Base-by-base conservation (phyloP, 1,140 invertebrate species). In the Heliconius hermathena region DNA sequence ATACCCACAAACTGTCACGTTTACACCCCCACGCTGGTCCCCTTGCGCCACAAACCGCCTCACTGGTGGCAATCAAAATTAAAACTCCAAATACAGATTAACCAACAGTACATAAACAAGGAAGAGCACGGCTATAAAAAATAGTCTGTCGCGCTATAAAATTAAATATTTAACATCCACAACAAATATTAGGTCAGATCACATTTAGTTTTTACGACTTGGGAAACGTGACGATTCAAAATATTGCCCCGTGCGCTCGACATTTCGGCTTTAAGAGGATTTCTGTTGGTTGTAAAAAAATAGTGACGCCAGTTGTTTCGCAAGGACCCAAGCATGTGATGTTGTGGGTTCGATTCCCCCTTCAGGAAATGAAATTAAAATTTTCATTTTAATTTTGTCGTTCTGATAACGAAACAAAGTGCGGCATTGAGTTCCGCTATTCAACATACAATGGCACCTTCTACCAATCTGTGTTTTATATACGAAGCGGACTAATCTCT, bases 181-280 rank as follows among this genome's bases (percentile, higher is more conserved):
- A 22, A 76, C 74, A 80, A 80, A 76, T 80, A 80, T 80, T 76
- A 73, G 79, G 79, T 80, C 79, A 80, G 79, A 73, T 76, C 74
- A 73, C 54, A 80, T 80, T 73, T 80, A 80, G 74, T 76, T 80
- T 80, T 82, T 79, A 82, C 81, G 81, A 83, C 70, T 36, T 77
- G 71, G 71, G 77, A 81, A 81, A 71, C 77, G 77, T 77, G 76
- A 79, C 78, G 54, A 73, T 82, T 79, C 80, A 79, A 82, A 78
- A 78, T 75, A 81, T 80, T 74, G 81, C 70, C 81, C 54, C 74
- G 80, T 80, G 73, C 41, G 46, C 33, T 57, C 72, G 52, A 66
- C 78, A 86, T 81, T 84, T 78, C 75, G 54, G 22, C 46, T 60
- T 74, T 84, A 78, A 86, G 81, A 85, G 81, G 83, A 83, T 84